phyloP scores from a whole-genome alignment of 1,140 invertebrate genomes.

The Palaemon carinicauda region DNA sequence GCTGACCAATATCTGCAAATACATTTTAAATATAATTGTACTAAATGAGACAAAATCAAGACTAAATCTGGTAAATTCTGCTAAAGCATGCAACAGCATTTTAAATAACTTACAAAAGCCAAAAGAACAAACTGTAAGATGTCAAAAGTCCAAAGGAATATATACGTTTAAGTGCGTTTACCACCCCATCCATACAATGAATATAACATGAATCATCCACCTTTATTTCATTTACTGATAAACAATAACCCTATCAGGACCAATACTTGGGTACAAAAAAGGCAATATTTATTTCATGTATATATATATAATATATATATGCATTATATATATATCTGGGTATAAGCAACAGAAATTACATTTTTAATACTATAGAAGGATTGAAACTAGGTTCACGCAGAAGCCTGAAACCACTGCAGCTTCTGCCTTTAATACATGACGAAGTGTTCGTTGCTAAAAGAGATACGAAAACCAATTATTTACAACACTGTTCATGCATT shows the following conservation, averaged over 20 bases:
- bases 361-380: neutral
- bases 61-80: no score
- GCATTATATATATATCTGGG: neutral
- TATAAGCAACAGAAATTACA: neutral
- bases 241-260: neutral
- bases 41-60: no score
- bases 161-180: no score
- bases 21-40: no score
- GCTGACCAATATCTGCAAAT: no score
- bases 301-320: slow-evolving; percentile 11
- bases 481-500: neutral
- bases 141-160: no score
- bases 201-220: neutral
- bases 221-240: neutral
- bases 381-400: neutral
- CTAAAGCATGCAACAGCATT: no score
- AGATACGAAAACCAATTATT: neutral
- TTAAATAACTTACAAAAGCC: no score
- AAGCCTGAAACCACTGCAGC: no score
- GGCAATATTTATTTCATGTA: neutral
- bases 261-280: neutral
- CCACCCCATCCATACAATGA: no score
- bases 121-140: no score
- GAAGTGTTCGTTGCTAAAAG: slow-evolving; percentile 20
- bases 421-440: neutral